Percentiles rank a stretch among this genome's conserved stretches.
These are phyloP conservation scores for Chloebia gouldiae DNA, from an alignment of 2,113 vertebrate species.

Conservation along the genomic window DNA sequence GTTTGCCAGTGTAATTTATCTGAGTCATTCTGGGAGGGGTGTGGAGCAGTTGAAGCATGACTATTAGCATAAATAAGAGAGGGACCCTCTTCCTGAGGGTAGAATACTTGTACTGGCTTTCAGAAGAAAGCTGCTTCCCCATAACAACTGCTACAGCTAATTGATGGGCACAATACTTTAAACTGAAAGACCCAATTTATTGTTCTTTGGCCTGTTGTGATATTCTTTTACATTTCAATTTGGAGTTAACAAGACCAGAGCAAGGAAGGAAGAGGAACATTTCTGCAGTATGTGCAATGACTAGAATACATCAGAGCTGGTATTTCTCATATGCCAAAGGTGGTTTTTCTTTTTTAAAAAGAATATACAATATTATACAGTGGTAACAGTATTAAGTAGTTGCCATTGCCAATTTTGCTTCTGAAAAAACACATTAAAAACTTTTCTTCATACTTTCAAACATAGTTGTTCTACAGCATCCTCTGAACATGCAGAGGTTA, in stretches of 20 bases:
- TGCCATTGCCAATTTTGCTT: neutral
- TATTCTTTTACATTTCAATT: neutral
- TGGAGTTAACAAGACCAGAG: neutral
- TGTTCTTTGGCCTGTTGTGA: neutral
- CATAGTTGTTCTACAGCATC: neutral
- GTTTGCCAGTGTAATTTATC: constrained; percentile 56
- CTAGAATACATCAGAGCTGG: neutral
- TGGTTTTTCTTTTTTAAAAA: neutral
- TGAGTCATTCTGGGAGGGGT: constrained; percentile 79
- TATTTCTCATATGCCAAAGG: neutral
- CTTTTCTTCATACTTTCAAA: neutral
- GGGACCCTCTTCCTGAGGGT: neutral
- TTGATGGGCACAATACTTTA: accelerated
- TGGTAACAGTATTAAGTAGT: neutral
- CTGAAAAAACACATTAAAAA: neutral
- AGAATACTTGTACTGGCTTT: neutral
- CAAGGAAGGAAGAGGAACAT: neutral
- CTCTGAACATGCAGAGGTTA: neutral
- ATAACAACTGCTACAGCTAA: neutral
- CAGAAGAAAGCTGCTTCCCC: neutral
- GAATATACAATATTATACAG: neutral
- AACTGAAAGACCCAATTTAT: neutral
- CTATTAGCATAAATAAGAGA: neutral
- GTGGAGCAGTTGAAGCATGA: constrained; percentile 51
- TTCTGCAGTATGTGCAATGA: neutral